Evolutionary conservation across 2,113 vertebrate species (phyloP).

Genomic region (Hystrix cristata): DNA sequence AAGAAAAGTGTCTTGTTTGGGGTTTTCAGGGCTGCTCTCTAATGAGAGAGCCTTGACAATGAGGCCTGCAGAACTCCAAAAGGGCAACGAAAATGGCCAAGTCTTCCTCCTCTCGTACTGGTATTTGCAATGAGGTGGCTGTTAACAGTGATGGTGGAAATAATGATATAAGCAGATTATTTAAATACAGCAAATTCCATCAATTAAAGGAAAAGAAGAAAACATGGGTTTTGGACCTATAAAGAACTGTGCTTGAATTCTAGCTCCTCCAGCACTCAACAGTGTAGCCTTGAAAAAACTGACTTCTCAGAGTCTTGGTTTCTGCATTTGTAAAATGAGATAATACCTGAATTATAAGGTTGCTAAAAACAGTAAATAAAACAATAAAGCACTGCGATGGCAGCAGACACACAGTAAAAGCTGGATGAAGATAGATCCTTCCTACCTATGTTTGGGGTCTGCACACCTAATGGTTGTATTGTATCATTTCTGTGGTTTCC

Average conservation of each 20-base stretch:
- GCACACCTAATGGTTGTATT: neutral
- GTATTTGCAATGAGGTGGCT: conserved; percentile 4
- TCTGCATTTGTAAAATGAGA: conserved; percentile 40
- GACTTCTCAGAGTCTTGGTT: conserved; percentile 29
- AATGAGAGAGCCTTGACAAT: neutral
- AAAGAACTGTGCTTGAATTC: conserved; percentile 8
- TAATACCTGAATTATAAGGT: neutral
- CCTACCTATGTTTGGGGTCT: neutral
- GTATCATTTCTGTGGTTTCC: neutral
- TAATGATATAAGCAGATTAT: neutral
- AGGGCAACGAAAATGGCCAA: neutral
- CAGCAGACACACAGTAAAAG: neutral
- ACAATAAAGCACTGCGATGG: neutral
- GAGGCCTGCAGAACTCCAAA: neutral
- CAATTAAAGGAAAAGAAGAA: neutral
- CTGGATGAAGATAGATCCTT: neutral
- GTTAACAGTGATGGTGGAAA: conserved; percentile 27
- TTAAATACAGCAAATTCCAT: conserved; percentile 8
- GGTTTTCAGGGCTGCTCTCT: conserved; percentile 29
- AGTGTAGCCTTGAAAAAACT: conserved; percentile 14
- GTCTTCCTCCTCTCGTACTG: neutral
- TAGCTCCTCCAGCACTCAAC: conserved; percentile 2
- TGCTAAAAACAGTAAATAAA: conserved; percentile 20
- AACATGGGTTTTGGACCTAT: neutral
- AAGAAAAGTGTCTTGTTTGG: neutral